Percentiles rank a stretch among this genome's conserved stretches.
phyloP scores from a whole-genome alignment of 2,113 vertebrate species.

The Kryptolebias marmoratus region DNA sequence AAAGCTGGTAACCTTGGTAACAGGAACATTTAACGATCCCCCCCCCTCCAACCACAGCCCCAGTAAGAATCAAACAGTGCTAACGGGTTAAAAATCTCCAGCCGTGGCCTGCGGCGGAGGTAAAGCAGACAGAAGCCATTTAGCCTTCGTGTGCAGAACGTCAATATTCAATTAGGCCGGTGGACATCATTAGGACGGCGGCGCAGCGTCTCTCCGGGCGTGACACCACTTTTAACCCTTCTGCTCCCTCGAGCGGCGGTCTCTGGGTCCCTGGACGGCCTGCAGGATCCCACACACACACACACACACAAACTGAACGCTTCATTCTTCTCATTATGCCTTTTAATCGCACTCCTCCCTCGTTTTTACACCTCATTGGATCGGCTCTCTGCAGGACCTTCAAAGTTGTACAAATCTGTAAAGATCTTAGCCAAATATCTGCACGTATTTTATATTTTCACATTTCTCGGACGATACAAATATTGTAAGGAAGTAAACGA shows the following conservation, averaged over 20 bases:
- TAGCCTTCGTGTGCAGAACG: slow-evolving; percentile 66
- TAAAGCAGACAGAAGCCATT: slow-evolving; percentile 65
- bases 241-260: slow-evolving; percentile 4
- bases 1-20: slow-evolving; percentile 56
- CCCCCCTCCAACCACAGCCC: too few species aligned
- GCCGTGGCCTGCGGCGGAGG: slow-evolving; percentile 20
- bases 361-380: slow-evolving; percentile 22
- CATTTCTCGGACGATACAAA: not conserved
- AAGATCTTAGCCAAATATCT: not conserved
- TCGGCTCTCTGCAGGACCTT: not conserved
- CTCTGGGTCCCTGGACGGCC: slow-evolving; percentile 32
- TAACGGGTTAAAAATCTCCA: slow-evolving; percentile 43
- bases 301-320: slow-evolving; percentile 1
- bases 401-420: not conserved
- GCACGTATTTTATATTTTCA: not conserved
- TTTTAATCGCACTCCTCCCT: slow-evolving; percentile 17
- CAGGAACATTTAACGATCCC: slow-evolving; percentile 44
- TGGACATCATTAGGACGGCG: slow-evolving; percentile 70
- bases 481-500: not conserved
- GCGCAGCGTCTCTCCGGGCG: slow-evolving; percentile 50
- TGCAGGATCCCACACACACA: slow-evolving; percentile 17
- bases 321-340: slow-evolving; percentile 29
- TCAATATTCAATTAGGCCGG: slow-evolving; percentile 81
- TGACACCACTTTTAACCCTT: slow-evolving; percentile 65
- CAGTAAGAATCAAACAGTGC: slow-evolving; percentile 40